Evolutionary conservation across 37 sponge, comb jelly and placozoan species (phyloP), one percentile per base, ranked within the genome.

Genomic region (Aplysina aerophoba): DNA sequence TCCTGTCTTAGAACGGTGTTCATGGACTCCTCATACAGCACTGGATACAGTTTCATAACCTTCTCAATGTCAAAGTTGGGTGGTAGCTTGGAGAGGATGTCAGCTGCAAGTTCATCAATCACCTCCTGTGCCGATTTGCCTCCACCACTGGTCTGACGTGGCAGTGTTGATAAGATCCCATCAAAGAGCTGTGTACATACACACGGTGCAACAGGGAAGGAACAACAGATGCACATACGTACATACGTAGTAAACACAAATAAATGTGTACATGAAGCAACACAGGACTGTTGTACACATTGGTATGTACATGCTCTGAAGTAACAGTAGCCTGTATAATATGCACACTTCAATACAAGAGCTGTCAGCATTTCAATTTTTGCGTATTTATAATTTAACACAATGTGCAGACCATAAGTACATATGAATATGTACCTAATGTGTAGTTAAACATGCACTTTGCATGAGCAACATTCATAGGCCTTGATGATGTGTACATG

Each of bases 1-100:
- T 99, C 99, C 87, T 99, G 99, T n/a, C 95, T 68, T 80, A 99
- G 91, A 13, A 99, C 99, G 59, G 97, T 99, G 83, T 96, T 96
- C 97, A 96, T 99, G 37, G 95, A 95, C 88, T 96, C 97, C n/a
- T 85, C 81, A 60, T 99, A 96, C 55, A 90, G 88, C 28, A 96
- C 99, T 24, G 99, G 97, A 63, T 90, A 96, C 77, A 86, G 79
- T 83, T 96, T 81, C 87, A 95, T 90, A 17, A 95, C 90, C 81
- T 88, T 88, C 86, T 98, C 97, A 39, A 94, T 79, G 84, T 98
- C 85, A 77, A 94, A 98, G 79, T 98, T 90, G 22, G 88, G 89
- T 11, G 99, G 99, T 25, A 98, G 82, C 66, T 98, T 98, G 79
- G 95, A 91, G 22, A 98, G 91, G 56, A 98, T 98, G 75, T 98